Evolutionary conservation across 2,888 invertebrate species (phyloP).

Genomic region (Melanchra persicariae): DNA sequence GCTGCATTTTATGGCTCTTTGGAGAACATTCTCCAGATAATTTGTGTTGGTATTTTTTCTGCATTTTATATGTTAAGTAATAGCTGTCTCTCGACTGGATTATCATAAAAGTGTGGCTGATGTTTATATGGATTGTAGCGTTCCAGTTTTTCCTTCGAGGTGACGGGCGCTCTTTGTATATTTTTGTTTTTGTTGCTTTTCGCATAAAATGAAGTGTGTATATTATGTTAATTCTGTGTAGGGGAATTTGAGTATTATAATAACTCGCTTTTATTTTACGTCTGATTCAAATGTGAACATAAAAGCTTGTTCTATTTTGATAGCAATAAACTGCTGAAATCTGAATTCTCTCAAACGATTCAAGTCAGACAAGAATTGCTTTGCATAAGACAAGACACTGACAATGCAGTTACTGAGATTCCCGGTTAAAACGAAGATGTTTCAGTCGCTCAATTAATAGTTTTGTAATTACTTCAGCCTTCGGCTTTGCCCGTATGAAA

Average conservation of each 20-base stretch:
- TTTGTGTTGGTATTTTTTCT: conserved; percentile 69
- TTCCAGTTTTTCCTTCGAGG: conserved; percentile 43
- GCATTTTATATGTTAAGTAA: conserved; percentile 68
- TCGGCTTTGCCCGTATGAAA: neutral
- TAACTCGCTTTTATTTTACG: conserved; percentile 34
- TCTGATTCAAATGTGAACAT: conserved; percentile 28
- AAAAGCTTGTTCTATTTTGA: conserved; percentile 23
- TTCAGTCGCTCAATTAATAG: neutral
- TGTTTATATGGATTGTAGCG: conserved; percentile 60
- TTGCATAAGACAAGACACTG: conserved; percentile 20
- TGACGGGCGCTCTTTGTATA: conserved; percentile 37
- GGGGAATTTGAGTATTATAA: conserved; percentile 42
- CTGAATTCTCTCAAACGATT: conserved; percentile 15
- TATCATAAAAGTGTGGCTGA: conserved; percentile 62
- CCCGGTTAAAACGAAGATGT: neutral
- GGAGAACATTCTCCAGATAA: conserved; percentile 61
- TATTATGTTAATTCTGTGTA: conserved; percentile 52
- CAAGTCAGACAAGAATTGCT: conserved; percentile 4
- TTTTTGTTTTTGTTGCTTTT: conserved; percentile 51
- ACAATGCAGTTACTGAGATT: conserved; percentile 1
- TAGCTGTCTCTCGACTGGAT: conserved; percentile 62
- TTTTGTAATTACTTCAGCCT: neutral
- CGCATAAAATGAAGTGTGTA: conserved; percentile 19
- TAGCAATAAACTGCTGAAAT: conserved; percentile 21
- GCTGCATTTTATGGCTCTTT: conserved; percentile 67